Conservation (phyloP, 2,113 vertebrate genomes). For the Coracopsis vasa region DNA sequence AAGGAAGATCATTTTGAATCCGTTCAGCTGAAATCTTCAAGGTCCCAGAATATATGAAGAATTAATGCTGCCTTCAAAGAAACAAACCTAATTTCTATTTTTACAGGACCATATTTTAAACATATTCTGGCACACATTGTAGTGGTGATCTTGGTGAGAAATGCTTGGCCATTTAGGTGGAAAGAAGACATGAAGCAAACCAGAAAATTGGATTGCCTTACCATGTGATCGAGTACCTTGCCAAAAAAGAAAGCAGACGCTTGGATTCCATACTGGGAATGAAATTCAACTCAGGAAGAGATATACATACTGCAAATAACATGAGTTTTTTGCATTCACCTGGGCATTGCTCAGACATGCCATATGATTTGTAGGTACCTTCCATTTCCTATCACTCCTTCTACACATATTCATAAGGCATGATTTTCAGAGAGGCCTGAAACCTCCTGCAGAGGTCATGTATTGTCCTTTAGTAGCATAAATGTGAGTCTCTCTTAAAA, state of each 20-base stretch:
- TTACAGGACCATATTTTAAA: conserved; percentile 67
- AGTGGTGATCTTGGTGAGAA: conserved; percentile 58
- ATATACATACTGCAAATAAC: conserved; percentile 62
- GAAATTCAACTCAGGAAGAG: conserved; percentile 82
- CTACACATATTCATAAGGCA: background rate
- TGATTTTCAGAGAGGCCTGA: conserved; percentile 54
- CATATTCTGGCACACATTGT: conserved; percentile 50
- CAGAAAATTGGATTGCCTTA: conserved; percentile 75
- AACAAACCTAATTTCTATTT: conserved; percentile 68
- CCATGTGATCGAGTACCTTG: conserved; percentile 69
- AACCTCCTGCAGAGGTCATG: background rate
- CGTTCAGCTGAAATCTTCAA: conserved; percentile 91
- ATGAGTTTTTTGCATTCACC: conserved; percentile 56
- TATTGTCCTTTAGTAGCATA: background rate
- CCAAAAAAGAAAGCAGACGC: conserved; percentile 66
- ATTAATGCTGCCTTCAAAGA: conserved; percentile 62
- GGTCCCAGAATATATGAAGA: conserved; percentile 85
- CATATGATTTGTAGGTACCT: conserved; percentile 62
- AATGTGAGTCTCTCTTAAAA: background rate
- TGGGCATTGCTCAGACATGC: conserved; percentile 68
- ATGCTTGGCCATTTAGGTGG: conserved; percentile 11
- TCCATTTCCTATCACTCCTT: conserved; percentile 50
- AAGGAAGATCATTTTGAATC: conserved; percentile 91
- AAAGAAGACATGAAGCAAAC: conserved; percentile 50
- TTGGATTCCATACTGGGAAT: conserved; percentile 70